phyloP scores from a whole-genome alignment of 1,140 invertebrate genomes.

The Drosophila persimilis region DNA sequence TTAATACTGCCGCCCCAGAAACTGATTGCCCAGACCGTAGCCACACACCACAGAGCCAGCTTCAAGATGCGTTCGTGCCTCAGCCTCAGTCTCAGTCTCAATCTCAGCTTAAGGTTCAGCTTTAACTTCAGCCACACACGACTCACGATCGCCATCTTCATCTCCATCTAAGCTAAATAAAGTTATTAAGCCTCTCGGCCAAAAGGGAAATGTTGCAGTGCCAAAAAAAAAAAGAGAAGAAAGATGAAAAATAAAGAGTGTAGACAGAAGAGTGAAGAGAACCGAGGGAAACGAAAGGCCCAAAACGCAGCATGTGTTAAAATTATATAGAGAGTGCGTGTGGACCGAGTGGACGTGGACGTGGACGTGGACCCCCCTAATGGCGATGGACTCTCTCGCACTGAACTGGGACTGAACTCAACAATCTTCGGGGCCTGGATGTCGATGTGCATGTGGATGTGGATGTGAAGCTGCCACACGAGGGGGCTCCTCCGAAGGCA shows the following conservation, averaged over 20 bases:
- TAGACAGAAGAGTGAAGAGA: background rate
- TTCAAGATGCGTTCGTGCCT: slow-evolving; percentile 47
- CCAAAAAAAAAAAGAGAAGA: slow-evolving; percentile 28
- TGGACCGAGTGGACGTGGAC: slow-evolving; percentile 50
- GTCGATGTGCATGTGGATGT: too few species aligned
- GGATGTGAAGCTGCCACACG: background rate
- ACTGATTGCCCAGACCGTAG: background rate
- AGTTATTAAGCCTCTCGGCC: slow-evolving; percentile 68
- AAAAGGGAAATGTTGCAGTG: slow-evolving; percentile 67
- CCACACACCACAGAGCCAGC: slow-evolving; percentile 26
- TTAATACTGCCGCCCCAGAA: slow-evolving; percentile 64
- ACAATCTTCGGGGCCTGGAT: too few species aligned
- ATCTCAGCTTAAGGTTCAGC: too few species aligned
- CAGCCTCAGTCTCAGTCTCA: slow-evolving; percentile 1
- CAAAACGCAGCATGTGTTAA: slow-evolving; percentile 79
- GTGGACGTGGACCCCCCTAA: slow-evolving; percentile 63
- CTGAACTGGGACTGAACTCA: slow-evolving; percentile 17
- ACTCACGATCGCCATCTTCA: slow-evolving; percentile 35
- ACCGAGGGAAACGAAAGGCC: slow-evolving; percentile 45
- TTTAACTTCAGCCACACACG: slow-evolving; percentile 47
- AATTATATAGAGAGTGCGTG: slow-evolving; percentile 81
- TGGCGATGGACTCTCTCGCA: slow-evolving; percentile 47
- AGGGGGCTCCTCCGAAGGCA: background rate
- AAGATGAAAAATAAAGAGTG: slow-evolving; percentile 15
- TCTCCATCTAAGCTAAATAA: slow-evolving; percentile 75